Base-by-base conservation (phyloP, 2,113 vertebrate species). In the Neolamprologus sp. region DNA sequence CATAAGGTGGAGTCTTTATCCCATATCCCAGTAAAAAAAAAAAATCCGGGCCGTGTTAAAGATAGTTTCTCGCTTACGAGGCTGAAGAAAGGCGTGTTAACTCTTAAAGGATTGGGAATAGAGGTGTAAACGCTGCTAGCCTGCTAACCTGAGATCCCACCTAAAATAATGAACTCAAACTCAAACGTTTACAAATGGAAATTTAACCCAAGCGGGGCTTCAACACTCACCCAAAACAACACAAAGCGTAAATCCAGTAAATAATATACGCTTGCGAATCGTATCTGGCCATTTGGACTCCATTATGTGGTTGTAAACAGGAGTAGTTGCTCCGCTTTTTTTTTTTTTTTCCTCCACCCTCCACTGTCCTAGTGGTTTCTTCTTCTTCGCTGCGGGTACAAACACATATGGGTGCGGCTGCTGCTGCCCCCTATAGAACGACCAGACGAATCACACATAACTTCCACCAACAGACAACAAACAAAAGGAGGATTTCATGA, bases 291-390 rank as follows among this genome's bases (percentile, higher is more conserved):
- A 37, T 92, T 92, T 95, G 9, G 89, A 84, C 75, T 96, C 95
- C 96, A 96, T 97, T 89, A 65, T 94, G 92, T 91, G 91, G 92
- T 93, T 93, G 92, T 85, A 94, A 94, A 95, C 93, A 95, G 89
- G 80, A 92, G 85, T 63, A 63, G 83, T 65, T 83, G 81, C 83
- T 85, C 71, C 47, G 53, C 17, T 31, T 78, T 71, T 87, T 89
- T 23, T 21, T 21, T 21, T 89, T 85, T 84, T 87, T 19, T 40
- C n/a, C 47, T 63, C 82, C 84, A 73, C 84, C 86, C 81, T 86
- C 78, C 60, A 14, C 55, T 73, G 85, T 40, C 68, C 65, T 4
- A 83, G 13, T 5, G 12, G 10, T 14, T 68, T 84, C 91, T 94
- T 93, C 89, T 93, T 93, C 90, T 21, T 42, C 16, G 14, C 1